phyloP scores from a whole-genome alignment of 2,113 vertebrate genomes.

The Ceratotherium simum region DNA sequence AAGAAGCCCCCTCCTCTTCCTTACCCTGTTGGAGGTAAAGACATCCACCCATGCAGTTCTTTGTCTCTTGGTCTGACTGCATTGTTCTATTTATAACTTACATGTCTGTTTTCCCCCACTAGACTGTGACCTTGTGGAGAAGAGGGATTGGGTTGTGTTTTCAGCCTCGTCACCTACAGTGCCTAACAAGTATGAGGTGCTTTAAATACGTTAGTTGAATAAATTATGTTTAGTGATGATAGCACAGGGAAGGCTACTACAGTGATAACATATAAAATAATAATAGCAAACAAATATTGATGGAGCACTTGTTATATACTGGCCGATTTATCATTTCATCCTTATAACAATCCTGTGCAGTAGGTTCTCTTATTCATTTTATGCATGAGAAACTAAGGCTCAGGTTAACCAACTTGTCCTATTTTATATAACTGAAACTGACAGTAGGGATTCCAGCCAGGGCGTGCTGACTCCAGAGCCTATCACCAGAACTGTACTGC shows the following conservation, averaged over 20 bases:
- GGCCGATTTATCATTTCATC: conserved; percentile 15
- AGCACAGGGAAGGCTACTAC: not conserved
- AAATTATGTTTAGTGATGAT: not conserved
- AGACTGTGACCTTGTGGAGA: not conserved
- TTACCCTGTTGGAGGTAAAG: not conserved
- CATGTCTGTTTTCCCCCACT: not conserved
- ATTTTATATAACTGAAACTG: not conserved
- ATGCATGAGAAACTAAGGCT: conserved; percentile 34
- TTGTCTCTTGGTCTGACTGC: not conserved
- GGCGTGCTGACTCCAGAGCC: not conserved
- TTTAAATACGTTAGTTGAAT: conserved; percentile 1
- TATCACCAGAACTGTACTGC: conserved; percentile 27
- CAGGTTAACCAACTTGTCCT: conserved; percentile 13
- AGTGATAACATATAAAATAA: not conserved
- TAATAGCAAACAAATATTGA: not conserved
- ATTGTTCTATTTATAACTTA: not conserved
- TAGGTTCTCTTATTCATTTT: conserved; percentile 44
- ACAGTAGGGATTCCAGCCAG: not conserved
- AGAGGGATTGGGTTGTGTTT: not conserved
- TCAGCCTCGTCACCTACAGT: not conserved
- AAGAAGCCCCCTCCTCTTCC: not conserved
- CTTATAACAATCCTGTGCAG: not conserved
- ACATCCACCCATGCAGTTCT: not conserved
- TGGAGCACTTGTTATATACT: not conserved
- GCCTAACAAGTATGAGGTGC: not conserved